Evolutionary conservation across 1,140 invertebrate species (phyloP), one percentile per base, ranked within the genome.

Genomic region (Lordiphosa clarofinis): DNA sequence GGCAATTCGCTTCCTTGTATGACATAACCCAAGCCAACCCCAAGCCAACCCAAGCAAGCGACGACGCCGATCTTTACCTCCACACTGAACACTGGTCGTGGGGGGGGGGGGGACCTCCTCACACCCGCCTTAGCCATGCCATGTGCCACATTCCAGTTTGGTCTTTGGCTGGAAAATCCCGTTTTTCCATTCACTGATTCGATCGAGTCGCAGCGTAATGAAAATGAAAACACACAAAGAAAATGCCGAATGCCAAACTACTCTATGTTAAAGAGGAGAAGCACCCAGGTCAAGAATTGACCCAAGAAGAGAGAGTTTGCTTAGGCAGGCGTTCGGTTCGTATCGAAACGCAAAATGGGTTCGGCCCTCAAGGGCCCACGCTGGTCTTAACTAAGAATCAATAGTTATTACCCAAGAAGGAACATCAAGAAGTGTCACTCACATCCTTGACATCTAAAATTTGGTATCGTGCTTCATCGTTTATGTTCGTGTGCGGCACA

Each of bases 181-280:
- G 76, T 81, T 72, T 82, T 58, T 81, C 75, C 75, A 81, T 81
- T 81, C 78, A 82, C 76, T 84, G 72, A 81, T 81, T 82, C 72
- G 76, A 81, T 82, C 76, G 67, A 74, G 55, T 43, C 61, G 42
- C 74, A 56, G 55, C 65, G 73, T 79, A 78, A 78, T 78, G 73
- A 76, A 76, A 76, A 76, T 67, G 66, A 48, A 68, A 75, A 74
- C 59, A 47, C 31, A 65, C 24, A 28, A 60, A 35, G 11, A 21
- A 13, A 35, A 39, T 53, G 35, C 33, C 24, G 24, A 42, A 10
- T 15, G 2, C 1, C 3, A 4, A 2, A 5, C 24, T 28, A 28
- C 24, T 5, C 24, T 28, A 40, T 21, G 21, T 21, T 28, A 7
- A 28, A 4, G 21, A 21, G 21, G 4, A 21, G 21, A 21, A 19